Evolutionary conservation across 2,797 vertebrate genomes (phyloP), one percentile per base, ranked within the genome.

Genomic region (Phalloptychus januarius): DNA sequence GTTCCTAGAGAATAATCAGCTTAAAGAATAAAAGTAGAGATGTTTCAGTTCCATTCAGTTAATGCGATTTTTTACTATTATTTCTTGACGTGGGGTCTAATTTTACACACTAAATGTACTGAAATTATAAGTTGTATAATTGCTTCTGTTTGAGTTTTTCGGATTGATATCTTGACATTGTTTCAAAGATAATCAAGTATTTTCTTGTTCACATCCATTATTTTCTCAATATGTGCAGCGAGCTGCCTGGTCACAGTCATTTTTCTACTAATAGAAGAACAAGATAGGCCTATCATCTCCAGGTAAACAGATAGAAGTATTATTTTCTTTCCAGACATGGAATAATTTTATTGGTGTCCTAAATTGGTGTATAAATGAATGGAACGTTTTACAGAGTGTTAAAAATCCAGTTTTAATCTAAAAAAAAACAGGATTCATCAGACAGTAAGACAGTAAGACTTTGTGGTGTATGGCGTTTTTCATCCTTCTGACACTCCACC

Each of bases 401-500:
- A 77, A 10, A 79, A 80, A 81, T 75, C 28, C 45, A 40, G 23
- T 48, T 50, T 28, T 61, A 38, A 83, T 74, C 67, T 81, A 77
- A 69, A 71, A 81, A 85, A 84, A 74, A 25, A 52, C 65, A 85
- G 67, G 69, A 76, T 40, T 78, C 67, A n/a, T 71, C 61, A 45
- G 74, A 86, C 63, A 72, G 23, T 45, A n/a, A n/a, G n/a, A n/a
- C n/a, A 50, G 54, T 50, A 2, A 25, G 74, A 75, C 78, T 89
- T 78, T 82, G 40, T 77, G 65, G 36, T 75, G 77, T 80, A 76
- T 72, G 81, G 78, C 86, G 77, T 74, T 83, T 86, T 80, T 86
- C 73, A 81, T 90, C 79, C 88, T 36, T 80, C 74, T 69, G 79
- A 81, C 52, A 61, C 75, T 54, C 78, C 70, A 58, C 80, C 58